These are phyloP conservation scores for Proterorhinus semilunaris DNA, from an alignment of 2,113 vertebrate species.

Conservation along the genomic window DNA sequence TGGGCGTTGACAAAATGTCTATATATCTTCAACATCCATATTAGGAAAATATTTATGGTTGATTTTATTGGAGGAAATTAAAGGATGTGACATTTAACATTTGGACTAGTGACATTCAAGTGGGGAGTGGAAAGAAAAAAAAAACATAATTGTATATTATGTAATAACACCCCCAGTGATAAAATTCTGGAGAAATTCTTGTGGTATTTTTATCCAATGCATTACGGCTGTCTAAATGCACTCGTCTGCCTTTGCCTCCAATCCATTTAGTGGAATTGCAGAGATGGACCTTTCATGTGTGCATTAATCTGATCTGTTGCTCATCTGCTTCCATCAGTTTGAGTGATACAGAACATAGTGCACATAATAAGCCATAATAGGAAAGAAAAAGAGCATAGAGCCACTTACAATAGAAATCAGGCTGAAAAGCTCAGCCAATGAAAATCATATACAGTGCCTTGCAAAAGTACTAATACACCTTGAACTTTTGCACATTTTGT, in stretches of 20 bases:
- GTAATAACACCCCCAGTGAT: no score
- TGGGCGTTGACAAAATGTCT: no score
- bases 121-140: no score
- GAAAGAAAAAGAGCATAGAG: background rate
- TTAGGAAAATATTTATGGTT: background rate
- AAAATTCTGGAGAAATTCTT: background rate
- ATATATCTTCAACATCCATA: background rate
- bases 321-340: constrained; percentile 12
- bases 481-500: no score
- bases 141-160: no score
- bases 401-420: background rate
- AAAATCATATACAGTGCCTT: background rate
- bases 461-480: no score
- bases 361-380: constrained; percentile 30
- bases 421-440: background rate
- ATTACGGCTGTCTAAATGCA: background rate
- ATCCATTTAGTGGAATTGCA: background rate
- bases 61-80: no score
- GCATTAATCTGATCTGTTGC: constrained; percentile 17
- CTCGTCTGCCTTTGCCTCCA: background rate
- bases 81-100: background rate
- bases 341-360: background rate
- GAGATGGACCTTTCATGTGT: constrained; percentile 20
- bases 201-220: background rate
- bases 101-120: background rate